These are phyloP conservation scores for Rallus crepitans DNA, from an alignment of 2,797 vertebrate genomes.

Conservation along the genomic window DNA sequence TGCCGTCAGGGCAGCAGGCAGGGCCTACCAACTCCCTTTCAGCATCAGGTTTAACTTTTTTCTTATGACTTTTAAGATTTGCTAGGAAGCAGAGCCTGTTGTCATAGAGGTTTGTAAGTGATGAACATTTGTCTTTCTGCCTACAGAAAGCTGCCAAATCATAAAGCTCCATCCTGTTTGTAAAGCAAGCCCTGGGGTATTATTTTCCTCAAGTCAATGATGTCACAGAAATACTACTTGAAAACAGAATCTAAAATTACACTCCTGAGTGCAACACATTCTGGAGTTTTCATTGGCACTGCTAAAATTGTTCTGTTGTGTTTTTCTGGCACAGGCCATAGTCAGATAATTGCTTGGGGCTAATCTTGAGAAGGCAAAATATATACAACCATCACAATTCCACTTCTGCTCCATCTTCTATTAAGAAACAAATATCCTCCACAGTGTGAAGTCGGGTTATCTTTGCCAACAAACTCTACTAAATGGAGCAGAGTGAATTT, in stretches of 20 bases:
- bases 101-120: constrained; percentile 27
- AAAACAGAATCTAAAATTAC: constrained; percentile 76
- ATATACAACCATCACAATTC: constrained; percentile 58
- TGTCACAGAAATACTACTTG: constrained; percentile 73
- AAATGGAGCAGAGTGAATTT: constrained; percentile 28
- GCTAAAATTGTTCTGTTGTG: constrained; percentile 70
- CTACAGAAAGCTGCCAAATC: constrained; percentile 66
- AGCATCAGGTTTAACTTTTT: background rate
- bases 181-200: constrained; percentile 66
- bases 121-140: constrained; percentile 46
- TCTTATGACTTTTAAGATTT: constrained; percentile 7
- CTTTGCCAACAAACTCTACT: constrained; percentile 45
- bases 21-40: background rate
- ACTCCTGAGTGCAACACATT: constrained; percentile 62
- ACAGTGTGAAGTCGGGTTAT: constrained; percentile 7
- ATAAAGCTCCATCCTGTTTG: constrained; percentile 71
- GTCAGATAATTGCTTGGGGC: constrained; percentile 70
- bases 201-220: constrained; percentile 70
- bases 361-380: constrained; percentile 69
- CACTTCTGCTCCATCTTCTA: constrained; percentile 49
- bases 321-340: constrained; percentile 65
- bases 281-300: constrained; percentile 72
- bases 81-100: constrained; percentile 20
- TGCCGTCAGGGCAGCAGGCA: background rate
- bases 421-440: constrained; percentile 65